Percentiles rank a stretch among this genome's conserved stretches.
These are phyloP conservation scores for Ellobium chinense DNA, from an alignment of 2,888 invertebrate genomes.

Conservation along the genomic window DNA sequence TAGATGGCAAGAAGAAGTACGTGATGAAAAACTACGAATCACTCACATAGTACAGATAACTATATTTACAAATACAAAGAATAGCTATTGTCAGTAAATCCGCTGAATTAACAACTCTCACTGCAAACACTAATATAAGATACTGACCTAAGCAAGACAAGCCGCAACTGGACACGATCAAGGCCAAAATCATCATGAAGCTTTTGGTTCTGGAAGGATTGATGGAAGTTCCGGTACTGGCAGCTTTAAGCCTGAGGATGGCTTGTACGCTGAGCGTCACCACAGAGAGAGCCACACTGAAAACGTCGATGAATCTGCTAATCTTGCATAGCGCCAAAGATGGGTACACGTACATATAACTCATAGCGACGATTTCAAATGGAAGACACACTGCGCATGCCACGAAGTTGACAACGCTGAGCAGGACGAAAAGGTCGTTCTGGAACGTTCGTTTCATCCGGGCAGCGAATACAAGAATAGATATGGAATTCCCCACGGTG, in stretches of 20 bases:
- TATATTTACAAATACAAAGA: no score
- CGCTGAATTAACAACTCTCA: no score
- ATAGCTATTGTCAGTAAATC: no score
- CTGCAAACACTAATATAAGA: no score
- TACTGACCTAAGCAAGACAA: slow-evolving; percentile 17
- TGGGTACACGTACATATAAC: slow-evolving; percentile 14
- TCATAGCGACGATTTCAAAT: slow-evolving; percentile 1
- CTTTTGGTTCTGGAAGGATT: not conserved
- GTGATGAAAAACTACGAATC: no score
- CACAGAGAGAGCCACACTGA: not conserved
- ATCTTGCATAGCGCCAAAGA: not conserved
- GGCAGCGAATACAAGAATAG: slow-evolving; percentile 17
- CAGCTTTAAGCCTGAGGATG: slow-evolving; percentile 10
- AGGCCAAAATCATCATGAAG: not conserved
- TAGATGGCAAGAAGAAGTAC: no score
- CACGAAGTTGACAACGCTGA: slow-evolving; percentile 11
- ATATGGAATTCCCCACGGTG: slow-evolving; percentile 16
- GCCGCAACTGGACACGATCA: not conserved
- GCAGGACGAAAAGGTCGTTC: slow-evolving; percentile 23
- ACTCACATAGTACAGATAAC: no score
- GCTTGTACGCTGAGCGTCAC: slow-evolving; percentile 1
- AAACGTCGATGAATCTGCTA: slow-evolving; percentile 14
- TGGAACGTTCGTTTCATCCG: slow-evolving; percentile 15
- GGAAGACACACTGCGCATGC: slow-evolving; percentile 28
- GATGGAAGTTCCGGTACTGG: not conserved